These are phyloP conservation scores for Gymnocheta viridis DNA, from an alignment of 2,888 invertebrate genomes.

Conservation along the genomic window DNA sequence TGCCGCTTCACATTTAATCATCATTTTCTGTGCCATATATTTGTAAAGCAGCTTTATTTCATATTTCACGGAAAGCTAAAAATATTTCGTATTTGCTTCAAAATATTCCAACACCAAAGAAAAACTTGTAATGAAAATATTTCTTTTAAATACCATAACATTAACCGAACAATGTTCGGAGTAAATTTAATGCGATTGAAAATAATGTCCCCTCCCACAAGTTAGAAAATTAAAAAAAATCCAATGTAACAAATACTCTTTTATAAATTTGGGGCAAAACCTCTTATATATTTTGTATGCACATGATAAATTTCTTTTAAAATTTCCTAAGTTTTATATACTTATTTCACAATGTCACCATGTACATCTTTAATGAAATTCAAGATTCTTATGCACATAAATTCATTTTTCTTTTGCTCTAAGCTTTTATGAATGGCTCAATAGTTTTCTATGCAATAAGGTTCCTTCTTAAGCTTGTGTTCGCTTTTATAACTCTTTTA, in stretches of 20 bases:
- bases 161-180: too few relatives aligned
- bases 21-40: too few relatives aligned
- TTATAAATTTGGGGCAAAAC: not conserved
- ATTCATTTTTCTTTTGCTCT: not conserved
- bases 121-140: too few relatives aligned
- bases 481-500: constrained; percentile 10
- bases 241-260: not conserved
- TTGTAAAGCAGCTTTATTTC: too few relatives aligned
- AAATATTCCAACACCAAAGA: too few relatives aligned
- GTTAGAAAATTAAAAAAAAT: not conserved
- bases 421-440: not conserved
- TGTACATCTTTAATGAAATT: constrained; percentile 11
- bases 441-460: not conserved
- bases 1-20: too few relatives aligned
- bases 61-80: too few relatives aligned
- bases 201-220: not conserved
- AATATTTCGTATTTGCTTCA: too few relatives aligned
- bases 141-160: too few relatives aligned
- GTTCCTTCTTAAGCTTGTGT: too few relatives aligned
- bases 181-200: too few relatives aligned
- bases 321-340: not conserved
- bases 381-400: not conserved
- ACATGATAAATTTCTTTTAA: not conserved
- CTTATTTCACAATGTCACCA: constrained; percentile 5
- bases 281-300: not conserved